Evolutionary conservation across 2,888 invertebrate genomes (phyloP).

Genomic region (Tupiocoris notatus): DNA sequence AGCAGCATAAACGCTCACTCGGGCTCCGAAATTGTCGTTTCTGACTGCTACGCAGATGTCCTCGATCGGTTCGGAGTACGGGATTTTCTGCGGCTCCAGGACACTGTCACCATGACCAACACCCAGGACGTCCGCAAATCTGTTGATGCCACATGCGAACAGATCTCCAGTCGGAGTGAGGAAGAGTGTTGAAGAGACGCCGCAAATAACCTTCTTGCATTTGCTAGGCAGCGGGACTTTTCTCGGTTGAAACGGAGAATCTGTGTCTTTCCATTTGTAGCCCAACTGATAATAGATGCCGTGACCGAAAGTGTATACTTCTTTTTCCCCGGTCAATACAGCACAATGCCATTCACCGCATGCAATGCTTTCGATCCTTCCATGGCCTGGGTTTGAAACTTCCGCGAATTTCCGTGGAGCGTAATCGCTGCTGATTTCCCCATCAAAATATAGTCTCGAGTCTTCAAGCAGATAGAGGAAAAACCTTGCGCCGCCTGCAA

Average conservation of each 20-base stretch:
- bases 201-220: conserved; percentile 1
- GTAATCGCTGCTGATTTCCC: not conserved
- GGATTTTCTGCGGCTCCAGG: not conserved
- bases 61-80: not conserved
- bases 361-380: not conserved
- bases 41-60: not conserved
- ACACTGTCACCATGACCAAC: not conserved
- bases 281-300: conserved; percentile 6
- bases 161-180: not conserved
- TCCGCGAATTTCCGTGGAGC: not conserved
- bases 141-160: not conserved
- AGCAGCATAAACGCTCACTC: not conserved
- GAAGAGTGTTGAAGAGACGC: not conserved
- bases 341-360: not conserved
- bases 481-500: not conserved
- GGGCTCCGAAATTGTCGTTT: not conserved
- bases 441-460: not conserved
- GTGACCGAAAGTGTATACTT: not conserved
- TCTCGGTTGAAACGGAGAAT: not conserved
- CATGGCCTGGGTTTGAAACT: not conserved
- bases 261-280: not conserved
- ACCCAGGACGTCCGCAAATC: not conserved
- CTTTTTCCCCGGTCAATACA: not conserved
- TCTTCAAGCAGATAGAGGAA: not conserved
- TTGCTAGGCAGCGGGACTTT: not conserved